Evolutionary conservation across 2,797 vertebrate species (phyloP).

Genomic region (Eulemur mongoz): DNA sequence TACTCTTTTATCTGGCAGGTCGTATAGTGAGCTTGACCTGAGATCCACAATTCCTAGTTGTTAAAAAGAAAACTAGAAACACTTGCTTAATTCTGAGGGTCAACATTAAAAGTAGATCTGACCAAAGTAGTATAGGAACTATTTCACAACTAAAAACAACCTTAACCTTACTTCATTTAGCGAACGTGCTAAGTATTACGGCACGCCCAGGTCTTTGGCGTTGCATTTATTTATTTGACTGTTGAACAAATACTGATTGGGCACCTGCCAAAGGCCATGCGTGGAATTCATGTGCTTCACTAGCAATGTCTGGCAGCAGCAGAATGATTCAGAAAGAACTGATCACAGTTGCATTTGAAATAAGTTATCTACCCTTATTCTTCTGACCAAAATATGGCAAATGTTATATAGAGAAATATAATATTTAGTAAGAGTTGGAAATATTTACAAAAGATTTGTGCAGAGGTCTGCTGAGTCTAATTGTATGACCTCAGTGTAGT

Average conservation of each 20-base stretch:
- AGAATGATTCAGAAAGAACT: background rate
- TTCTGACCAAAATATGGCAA: background rate
- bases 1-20: background rate
- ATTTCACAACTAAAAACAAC: background rate
- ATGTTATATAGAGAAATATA: background rate
- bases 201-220: background rate
- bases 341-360: background rate
- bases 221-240: background rate
- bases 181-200: background rate
- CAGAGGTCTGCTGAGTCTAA: background rate
- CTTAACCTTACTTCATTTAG: background rate
- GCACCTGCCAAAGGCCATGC: accelerated
- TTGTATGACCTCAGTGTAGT: background rate
- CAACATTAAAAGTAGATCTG: background rate
- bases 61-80: background rate
- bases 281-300: accelerated
- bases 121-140: background rate
- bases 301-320: too few species aligned
- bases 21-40: background rate
- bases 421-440: background rate
- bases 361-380: background rate
- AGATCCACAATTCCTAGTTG: background rate
- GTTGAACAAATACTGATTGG: background rate
- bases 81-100: background rate
- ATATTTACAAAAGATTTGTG: background rate